Evolutionary conservation across 1,140 invertebrate species (phyloP), one percentile per base, ranked within the genome.

Genomic region (Choristoneura fumiferana): DNA sequence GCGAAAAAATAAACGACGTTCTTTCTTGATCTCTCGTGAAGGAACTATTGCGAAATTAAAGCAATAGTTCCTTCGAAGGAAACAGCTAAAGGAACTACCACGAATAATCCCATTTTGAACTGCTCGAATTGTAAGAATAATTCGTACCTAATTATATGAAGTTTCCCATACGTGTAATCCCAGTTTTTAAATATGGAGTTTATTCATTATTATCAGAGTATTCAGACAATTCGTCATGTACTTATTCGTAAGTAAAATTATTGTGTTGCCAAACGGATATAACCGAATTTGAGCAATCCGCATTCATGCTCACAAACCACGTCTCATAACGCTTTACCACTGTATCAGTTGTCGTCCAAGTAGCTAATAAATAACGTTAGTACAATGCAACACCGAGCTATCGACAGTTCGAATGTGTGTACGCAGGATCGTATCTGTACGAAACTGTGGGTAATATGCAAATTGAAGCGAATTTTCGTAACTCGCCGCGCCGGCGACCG

Each of bases 391-490:
- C 67, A 74, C 61, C 62, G 73, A 77, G 66, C 65, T 69, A 73
- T 79, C 75, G 69, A 62, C 66, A 61, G 65, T 66, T 71, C 59
- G 56, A 49, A 64, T 64, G 67, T 71, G 68, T 73, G 72, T 81
- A 67, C 60, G n/a, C 71, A 59, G 81, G 74, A 81, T 80, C 67
- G 67, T 84, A 81, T 84, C 78, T 78, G 63, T 79, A 29, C 43
- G 43, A 18, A 49, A 22, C 40, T 17, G 9, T 22, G 43, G 18
- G 29, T 18, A 49, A 22, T 49, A 81, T 84, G 80, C 76, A 82
- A 84, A 84, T 82, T 73, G 70, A 69, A 65, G 76, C 67, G 76
- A 83, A 81, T 78, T 86, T 86, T 86, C 76, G 81, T 84, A 83
- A 86, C 73, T 66, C 71, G 64, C 66, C 69, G 76, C 73, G 70